A percentile compares a stretch with the other conserved stretches of the same genome.
These are phyloP conservation scores for Callospermophilus lateralis DNA, from an alignment of 2,113 vertebrate species.

Conservation along the genomic window DNA sequence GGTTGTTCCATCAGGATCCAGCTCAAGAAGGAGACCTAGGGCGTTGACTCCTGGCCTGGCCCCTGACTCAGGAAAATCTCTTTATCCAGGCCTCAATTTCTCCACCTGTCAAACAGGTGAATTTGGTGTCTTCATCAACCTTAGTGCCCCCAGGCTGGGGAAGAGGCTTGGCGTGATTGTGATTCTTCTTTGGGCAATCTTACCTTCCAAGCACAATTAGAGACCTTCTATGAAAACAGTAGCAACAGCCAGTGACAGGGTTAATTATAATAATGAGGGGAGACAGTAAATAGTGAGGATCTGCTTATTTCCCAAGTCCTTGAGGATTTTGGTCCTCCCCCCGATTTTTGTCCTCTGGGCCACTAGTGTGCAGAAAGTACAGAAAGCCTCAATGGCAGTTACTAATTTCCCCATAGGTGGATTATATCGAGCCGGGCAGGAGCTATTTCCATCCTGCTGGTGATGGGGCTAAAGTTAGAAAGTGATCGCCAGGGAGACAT, in stretches of 20 bases:
- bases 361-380: not conserved
- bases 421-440: not conserved
- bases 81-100: not conserved
- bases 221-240: conserved; percentile 42
- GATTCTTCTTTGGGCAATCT: conserved; percentile 4
- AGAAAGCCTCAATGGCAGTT: not conserved
- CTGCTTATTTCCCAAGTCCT: not conserved
- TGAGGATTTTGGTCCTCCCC: not conserved
- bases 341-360: not conserved
- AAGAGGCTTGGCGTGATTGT: conserved; percentile 34
- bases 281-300: not conserved
- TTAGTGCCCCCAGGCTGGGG: not conserved
- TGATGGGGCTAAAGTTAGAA: not conserved
- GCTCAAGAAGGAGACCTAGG: not conserved
- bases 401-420: not conserved
- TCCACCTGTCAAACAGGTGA: not conserved
- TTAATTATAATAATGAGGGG: conserved; percentile 25
- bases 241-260: not conserved
- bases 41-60: not conserved
- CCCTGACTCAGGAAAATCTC: not conserved
- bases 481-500: not conserved
- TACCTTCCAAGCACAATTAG: conserved; percentile 45
- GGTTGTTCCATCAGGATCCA: not conserved
- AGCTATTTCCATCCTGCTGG: not conserved
- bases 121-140: not conserved